phyloP scores from a whole-genome alignment of 2,797 vertebrate species.

The Tenualosa ilisha region DNA sequence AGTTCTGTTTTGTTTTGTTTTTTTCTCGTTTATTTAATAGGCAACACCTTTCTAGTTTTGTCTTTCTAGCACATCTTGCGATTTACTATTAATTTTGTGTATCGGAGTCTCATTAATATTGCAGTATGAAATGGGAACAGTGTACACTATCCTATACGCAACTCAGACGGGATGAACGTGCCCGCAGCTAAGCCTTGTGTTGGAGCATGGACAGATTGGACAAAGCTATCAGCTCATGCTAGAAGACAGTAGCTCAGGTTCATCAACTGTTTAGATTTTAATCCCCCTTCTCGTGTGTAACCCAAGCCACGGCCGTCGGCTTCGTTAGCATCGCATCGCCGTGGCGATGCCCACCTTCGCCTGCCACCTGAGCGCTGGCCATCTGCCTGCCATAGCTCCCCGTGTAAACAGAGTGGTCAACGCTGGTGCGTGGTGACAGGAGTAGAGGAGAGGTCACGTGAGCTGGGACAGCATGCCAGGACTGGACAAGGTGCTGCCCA shows the following conservation, averaged over 20 bases:
- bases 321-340: neutral
- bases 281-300: slow-evolving; percentile 40
- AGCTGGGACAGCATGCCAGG: neutral
- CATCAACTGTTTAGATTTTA: slow-evolving; percentile 46
- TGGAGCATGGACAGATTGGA: neutral
- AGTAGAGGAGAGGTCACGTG: too few species aligned
- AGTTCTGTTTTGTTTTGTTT: too few species aligned
- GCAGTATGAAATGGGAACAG: neutral
- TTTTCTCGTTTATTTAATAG: too few species aligned
- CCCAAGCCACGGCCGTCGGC: slow-evolving; percentile 28
- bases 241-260: slow-evolving; percentile 35
- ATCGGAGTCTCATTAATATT: neutral
- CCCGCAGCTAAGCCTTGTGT: neutral
- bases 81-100: neutral
- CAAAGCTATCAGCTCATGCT: neutral
- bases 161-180: neutral
- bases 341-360: neutral
- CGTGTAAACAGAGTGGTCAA: neutral
- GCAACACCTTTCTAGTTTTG: too few species aligned
- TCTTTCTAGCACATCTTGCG: neutral
- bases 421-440: too few species aligned
- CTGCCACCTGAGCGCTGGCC: neutral
- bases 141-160: neutral
- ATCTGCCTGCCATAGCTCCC: too few species aligned
- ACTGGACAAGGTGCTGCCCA: neutral